Base-by-base conservation (phyloP, 2,888 invertebrate species). In the Tenthredo notha region DNA sequence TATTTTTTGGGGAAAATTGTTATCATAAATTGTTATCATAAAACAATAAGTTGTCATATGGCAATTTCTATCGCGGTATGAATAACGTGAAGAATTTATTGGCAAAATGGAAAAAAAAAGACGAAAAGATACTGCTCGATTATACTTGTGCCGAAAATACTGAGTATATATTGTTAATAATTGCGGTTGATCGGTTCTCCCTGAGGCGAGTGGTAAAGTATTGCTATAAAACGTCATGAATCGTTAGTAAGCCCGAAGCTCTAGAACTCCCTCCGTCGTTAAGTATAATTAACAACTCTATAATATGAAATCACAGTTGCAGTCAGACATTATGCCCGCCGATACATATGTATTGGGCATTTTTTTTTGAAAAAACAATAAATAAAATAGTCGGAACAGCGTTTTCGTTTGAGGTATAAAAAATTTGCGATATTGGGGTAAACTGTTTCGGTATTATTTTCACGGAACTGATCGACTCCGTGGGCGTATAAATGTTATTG, bases 211-310 rank as follows among this genome's bases (percentile, higher is more conserved):
- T 25, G 1, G 25, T 61, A 25, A 25, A 25, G 25, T 61, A 61
- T 61, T 61, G 61, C 61, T 61, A 61, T 61, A 61, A 61, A 61
- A 61, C 61, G 61, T n/a, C 54, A 54, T 54, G 54, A 54, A 54
- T 54, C 54, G 61, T 61, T 61, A 61, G 61, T 61, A 54, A 54
- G 61, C 61, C 61, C 61, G 21, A 25, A 61, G 61, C 61, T 61
- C 10, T 9, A 61, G 61, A 61, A 61, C 61, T 25, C 12, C 61
- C 61, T 61, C 12, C 25, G 21, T 61, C 61, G 25, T 61, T 61
- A 61, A 61, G 61, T 61, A 21, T 61, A 61, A 61, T 61, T 25
- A 61, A 61, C 21, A 61, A 61, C 61, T 61, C 61, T 61, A 61
- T 61, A 25, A 61, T 61, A 61, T 12, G 61, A 25, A 61, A 12